phyloP scores from a whole-genome alignment of 2,888 invertebrate species.

The Choristoneura rosaceana region DNA sequence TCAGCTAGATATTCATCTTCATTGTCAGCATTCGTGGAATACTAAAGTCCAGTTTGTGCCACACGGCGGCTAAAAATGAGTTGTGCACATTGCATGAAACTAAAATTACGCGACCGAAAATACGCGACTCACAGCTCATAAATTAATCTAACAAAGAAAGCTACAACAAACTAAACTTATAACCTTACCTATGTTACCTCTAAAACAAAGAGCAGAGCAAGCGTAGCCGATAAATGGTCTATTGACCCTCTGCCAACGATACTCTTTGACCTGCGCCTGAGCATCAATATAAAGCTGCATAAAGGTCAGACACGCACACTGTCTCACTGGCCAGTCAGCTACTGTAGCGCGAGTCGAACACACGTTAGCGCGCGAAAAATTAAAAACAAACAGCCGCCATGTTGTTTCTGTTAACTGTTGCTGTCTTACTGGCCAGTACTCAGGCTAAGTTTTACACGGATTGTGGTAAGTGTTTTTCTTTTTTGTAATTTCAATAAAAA shows the following conservation, averaged over 20 bases:
- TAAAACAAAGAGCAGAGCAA: background rate
- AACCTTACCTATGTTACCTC: background rate
- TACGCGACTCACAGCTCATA: too few species aligned
- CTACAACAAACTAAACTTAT: background rate
- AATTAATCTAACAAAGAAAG: background rate
- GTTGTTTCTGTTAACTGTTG: constrained; percentile 66
- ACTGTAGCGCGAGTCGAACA: constrained; percentile 71
- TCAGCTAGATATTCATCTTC: too few species aligned
- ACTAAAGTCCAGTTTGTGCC: too few species aligned
- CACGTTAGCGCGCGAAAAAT: constrained; percentile 74
- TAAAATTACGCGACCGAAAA: too few species aligned
- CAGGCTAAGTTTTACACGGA: constrained; percentile 78
- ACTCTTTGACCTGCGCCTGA: constrained; percentile 74
- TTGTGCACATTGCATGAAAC: too few species aligned
- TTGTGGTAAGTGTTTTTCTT: constrained; percentile 66
- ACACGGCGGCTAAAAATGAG: too few species aligned
- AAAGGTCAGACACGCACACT: constrained; percentile 71
- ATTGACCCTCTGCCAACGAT: constrained; percentile 42
- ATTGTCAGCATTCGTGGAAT: too few species aligned
- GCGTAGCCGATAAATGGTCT: constrained; percentile 18
- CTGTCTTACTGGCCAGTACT: constrained; percentile 68
- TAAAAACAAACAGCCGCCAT: constrained; percentile 55
- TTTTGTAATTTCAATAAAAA: background rate
- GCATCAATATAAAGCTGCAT: constrained; percentile 71
- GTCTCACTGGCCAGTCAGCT: constrained; percentile 65